A percentile compares a stretch with the other conserved stretches of the same genome.
These are phyloP conservation scores for Agrenia bidenticulata DNA, from an alignment of 2,888 invertebrate species.

Conservation along the genomic window DNA sequence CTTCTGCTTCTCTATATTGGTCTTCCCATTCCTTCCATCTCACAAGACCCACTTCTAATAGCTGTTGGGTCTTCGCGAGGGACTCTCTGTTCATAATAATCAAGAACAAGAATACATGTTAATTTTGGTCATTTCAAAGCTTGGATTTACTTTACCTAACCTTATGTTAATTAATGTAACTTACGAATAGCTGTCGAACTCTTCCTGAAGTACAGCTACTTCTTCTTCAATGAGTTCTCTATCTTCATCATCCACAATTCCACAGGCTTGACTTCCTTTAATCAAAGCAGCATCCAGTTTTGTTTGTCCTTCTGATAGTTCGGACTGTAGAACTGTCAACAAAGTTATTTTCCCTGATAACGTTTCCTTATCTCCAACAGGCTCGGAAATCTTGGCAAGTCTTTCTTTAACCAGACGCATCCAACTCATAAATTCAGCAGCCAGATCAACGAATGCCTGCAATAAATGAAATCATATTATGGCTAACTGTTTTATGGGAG, in stretches of 20 bases:
- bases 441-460: conserved; percentile 84
- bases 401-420: conserved; percentile 85
- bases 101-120: conserved; percentile 14
- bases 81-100: conserved; percentile 66
- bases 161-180: neutral
- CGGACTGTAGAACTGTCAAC: conserved; percentile 78
- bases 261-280: conserved; percentile 82
- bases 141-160: neutral
- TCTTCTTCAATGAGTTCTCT: conserved; percentile 89
- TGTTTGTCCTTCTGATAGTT: conserved; percentile 77
- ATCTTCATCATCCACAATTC: conserved; percentile 79
- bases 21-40: conserved; percentile 94
- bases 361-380: conserved; percentile 87
- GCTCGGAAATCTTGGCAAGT: conserved; percentile 86
- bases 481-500: neutral
- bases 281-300: conserved; percentile 80
- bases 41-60: conserved; percentile 83
- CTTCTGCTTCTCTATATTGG: conserved; percentile 82
- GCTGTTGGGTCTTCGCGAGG: conserved; percentile 73
- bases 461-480: neutral
- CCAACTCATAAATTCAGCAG: conserved; percentile 90
- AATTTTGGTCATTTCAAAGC: neutral
- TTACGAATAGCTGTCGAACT: conserved; percentile 79
- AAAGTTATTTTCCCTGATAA: conserved; percentile 82
- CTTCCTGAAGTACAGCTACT: conserved; percentile 84